These are phyloP conservation scores for Malacosoma neustria DNA, from an alignment of 2,888 invertebrate genomes.

Conservation along the genomic window DNA sequence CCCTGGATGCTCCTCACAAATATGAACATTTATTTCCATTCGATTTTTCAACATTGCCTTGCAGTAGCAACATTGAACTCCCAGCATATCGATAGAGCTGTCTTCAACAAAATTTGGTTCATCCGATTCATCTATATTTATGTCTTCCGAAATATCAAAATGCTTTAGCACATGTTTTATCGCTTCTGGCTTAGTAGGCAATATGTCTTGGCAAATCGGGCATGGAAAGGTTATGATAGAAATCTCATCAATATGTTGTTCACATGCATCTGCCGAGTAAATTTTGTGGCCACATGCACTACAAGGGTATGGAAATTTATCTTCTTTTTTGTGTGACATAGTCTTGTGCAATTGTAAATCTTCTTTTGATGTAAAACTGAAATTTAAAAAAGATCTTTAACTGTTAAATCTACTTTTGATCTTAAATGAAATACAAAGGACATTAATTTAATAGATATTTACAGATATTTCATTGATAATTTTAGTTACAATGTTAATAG, in stretches of 20 bases:
- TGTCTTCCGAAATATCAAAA: constrained; percentile 28
- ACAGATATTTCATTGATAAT: no score
- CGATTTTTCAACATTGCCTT: constrained; percentile 61
- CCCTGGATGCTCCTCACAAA: constrained; percentile 49
- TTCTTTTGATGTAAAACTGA: constrained; percentile 46
- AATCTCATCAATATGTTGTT: constrained; percentile 48
- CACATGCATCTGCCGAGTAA: constrained; percentile 37
- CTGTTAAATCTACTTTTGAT: neutral
- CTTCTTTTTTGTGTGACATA: constrained; percentile 36
- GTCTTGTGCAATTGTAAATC: constrained; percentile 47
- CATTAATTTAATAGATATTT: neutral
- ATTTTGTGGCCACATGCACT: constrained; percentile 36
- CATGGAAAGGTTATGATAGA: constrained; percentile 41
- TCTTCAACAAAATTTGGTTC: constrained; percentile 37
- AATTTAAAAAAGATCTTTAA: constrained; percentile 9
- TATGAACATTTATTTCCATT: constrained; percentile 70
- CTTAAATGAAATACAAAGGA: no score
- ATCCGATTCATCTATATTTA: constrained; percentile 14
- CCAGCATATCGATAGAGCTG: constrained; percentile 49
- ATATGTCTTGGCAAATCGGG: constrained; percentile 45
- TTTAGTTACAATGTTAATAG: no score
- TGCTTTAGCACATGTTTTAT: constrained; percentile 44
- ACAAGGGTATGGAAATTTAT: constrained; percentile 46
- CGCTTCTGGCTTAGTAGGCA: constrained; percentile 30
- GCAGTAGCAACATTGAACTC: constrained; percentile 72